Conservation (phyloP, 64 coral and sea anemone species). For the Orbicella faveolata region DNA sequence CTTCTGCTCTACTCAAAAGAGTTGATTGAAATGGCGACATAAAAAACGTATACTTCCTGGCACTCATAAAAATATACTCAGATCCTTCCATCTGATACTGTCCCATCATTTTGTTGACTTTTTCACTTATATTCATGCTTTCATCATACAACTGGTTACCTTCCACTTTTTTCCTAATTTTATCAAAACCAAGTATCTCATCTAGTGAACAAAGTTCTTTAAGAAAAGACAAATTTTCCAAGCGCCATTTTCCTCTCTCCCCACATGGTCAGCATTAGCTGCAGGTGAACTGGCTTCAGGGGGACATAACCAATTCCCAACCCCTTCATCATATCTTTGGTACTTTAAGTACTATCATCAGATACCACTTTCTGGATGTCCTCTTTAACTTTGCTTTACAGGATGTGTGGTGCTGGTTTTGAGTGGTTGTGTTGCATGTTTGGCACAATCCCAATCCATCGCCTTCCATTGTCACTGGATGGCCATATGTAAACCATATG, state of each 20-base stretch:
- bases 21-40: constrained; percentile 48
- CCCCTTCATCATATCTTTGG: constrained; percentile 50
- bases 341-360: constrained; percentile 30
- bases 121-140: constrained; percentile 17
- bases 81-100: constrained; percentile 46
- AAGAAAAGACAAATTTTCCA: constrained; percentile 35
- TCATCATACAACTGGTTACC: background rate
- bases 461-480: constrained; percentile 27
- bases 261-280: constrained; percentile 43
- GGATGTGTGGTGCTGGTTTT: constrained; percentile 18
- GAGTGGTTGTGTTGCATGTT: constrained; percentile 30
- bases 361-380: constrained; percentile 46
- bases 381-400: constrained; percentile 61
- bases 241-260: constrained; percentile 44
- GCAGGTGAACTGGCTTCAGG: constrained; percentile 45
- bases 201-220: background rate
- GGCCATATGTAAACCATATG: constrained; percentile 62
- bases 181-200: background rate
- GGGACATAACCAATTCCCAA: constrained; percentile 48
- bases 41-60: constrained; percentile 65
- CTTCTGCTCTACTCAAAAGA: constrained; percentile 39
- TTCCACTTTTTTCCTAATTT: constrained; percentile 13
- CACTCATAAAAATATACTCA: constrained; percentile 37
- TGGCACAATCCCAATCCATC: constrained; percentile 47
- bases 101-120: constrained; percentile 52